A percentile compares a stretch with the other conserved stretches of the same genome.
These are phyloP conservation scores for Protophormia terraenovae DNA, from an alignment of 2,888 invertebrate genomes.

Conservation along the genomic window DNA sequence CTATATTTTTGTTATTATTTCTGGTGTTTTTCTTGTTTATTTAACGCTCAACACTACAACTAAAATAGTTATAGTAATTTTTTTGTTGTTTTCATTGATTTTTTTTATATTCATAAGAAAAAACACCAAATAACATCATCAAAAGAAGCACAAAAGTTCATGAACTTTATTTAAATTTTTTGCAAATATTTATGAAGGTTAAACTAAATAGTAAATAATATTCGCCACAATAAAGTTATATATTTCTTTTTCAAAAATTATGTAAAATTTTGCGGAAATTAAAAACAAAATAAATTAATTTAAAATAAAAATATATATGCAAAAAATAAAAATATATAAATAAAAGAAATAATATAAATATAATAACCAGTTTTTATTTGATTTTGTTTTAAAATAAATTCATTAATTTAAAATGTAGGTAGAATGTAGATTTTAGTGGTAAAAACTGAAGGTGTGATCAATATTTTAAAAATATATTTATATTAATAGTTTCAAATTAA, in stretches of 20 bases:
- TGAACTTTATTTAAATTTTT: slow-evolving; percentile 45
- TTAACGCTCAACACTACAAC: not conserved
- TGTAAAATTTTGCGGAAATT: slow-evolving; percentile 29
- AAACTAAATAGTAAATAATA: not conserved
- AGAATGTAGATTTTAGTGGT: not conserved
- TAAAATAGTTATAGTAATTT: not conserved
- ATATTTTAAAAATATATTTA: too few species aligned
- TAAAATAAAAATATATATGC: not conserved
- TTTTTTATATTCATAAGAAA: not conserved
- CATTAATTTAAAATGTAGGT: not conserved
- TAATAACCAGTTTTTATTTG: too few species aligned
- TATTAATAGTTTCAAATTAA: too few species aligned
- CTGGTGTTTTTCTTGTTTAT: not conserved
- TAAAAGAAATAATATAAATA: too few species aligned
- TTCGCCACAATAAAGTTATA: not conserved
- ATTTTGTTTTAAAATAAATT: slow-evolving; percentile 8
- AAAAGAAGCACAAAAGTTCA: slow-evolving; percentile 43
- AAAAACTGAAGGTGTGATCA: not conserved
- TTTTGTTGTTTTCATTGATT: slow-evolving; percentile 7
- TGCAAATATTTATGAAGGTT: slow-evolving; percentile 49
- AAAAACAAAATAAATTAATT: not conserved
- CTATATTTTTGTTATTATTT: slow-evolving; percentile 5
- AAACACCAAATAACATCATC: not conserved
- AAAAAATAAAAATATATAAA: not conserved
- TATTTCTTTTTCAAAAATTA: not conserved